phyloP scores from a whole-genome alignment of 2,888 invertebrate genomes.

The Carterocephalus palaemon region DNA sequence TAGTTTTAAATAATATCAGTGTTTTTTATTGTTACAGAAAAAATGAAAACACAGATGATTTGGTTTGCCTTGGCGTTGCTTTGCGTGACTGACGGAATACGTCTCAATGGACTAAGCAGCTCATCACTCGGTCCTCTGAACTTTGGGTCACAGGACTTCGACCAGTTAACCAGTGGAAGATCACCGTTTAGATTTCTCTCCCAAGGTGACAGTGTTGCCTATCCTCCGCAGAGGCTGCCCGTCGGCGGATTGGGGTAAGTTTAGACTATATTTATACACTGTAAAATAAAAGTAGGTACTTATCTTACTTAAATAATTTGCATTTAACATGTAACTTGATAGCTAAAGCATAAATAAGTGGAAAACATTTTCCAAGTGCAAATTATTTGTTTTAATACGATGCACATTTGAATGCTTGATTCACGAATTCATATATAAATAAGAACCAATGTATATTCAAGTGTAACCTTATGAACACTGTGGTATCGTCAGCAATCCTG shows the following conservation, averaged over 20 bases:
- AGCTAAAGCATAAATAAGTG: no score
- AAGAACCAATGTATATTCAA: no score
- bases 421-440: no score
- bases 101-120: constrained; percentile 32
- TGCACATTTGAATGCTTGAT: no score
- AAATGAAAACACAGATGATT: constrained; percentile 37
- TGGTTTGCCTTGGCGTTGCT: constrained; percentile 40
- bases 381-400: no score
- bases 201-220: constrained; percentile 14
- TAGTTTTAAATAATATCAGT: not conserved
- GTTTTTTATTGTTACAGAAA: constrained; percentile 44
- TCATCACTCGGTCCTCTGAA: constrained; percentile 27
- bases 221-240: constrained; percentile 44
- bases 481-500: no score
- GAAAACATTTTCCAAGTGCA: no score
- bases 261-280: not conserved
- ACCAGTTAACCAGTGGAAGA: no score
- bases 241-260: constrained; percentile 46
- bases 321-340: no score
- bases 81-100: constrained; percentile 36
- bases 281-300: constrained; percentile 41
- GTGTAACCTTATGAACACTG: no score
- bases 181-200: constrained; percentile 9
- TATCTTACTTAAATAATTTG: not conserved
- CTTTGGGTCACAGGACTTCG: not conserved